A percentile compares a stretch with the other conserved stretches of the same genome.
These are phyloP conservation scores for Scolopax mira DNA, from an alignment of 2,113 vertebrate genomes.

Conservation along the genomic window DNA sequence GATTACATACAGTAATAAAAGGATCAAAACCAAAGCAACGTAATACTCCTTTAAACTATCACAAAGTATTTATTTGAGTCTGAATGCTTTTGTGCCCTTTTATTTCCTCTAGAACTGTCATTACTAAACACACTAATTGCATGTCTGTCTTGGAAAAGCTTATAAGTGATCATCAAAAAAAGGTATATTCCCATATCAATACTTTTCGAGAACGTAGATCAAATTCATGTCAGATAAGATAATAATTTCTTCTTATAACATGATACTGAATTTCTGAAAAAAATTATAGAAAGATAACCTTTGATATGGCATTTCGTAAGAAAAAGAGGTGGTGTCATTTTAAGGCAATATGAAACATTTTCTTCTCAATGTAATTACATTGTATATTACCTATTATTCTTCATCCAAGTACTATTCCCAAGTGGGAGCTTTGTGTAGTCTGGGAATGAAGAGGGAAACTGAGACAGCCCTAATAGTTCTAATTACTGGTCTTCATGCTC, in stretches of 20 bases:
- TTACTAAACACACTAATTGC: background rate
- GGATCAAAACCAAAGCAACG: no score
- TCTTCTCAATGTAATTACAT: background rate
- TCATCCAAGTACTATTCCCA: background rate
- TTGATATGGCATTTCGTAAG: fast-evolving
- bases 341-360: background rate
- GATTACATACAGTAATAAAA: background rate
- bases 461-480: background rate
- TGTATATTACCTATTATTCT: background rate
- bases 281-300: background rate
- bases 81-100: background rate
- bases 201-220: background rate
- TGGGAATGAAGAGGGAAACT: background rate
- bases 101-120: background rate
- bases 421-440: background rate
- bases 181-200: background rate
- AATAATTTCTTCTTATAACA: background rate
- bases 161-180: background rate
- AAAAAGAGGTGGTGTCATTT: background rate
- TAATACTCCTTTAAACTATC: background rate
- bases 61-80: background rate
- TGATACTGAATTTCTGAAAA: background rate
- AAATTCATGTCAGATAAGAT: background rate
- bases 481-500: background rate
- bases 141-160: background rate